phyloP scores from a whole-genome alignment of 2,888 invertebrate genomes.

The Drosophila dives region DNA sequence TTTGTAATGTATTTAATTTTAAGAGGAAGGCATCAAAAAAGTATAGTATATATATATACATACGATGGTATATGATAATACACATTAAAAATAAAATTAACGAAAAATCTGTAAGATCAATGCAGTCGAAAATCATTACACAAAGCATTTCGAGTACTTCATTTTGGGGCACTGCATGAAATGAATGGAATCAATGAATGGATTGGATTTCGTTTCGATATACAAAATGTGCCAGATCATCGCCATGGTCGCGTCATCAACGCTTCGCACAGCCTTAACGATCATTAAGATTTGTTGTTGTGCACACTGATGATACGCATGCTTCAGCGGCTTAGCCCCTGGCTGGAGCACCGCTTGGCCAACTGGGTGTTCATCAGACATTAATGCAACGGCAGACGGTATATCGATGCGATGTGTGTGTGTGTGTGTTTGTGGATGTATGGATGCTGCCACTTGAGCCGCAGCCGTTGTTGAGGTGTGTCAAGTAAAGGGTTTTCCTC shows the following conservation, averaged over 20 bases:
- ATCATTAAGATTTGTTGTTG: slow-evolving; percentile 74
- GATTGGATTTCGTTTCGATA: slow-evolving; percentile 40
- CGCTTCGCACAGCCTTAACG: slow-evolving; percentile 59
- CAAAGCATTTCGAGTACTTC: slow-evolving; percentile 67
- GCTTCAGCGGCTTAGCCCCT: slow-evolving; percentile 70
- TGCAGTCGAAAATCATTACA: slow-evolving; percentile 51
- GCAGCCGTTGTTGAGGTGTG: slow-evolving; percentile 75
- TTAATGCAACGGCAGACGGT: slow-evolving; percentile 73
- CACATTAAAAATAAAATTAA: slow-evolving; percentile 60
- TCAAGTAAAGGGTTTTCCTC: slow-evolving; percentile 79
- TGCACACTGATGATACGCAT: slow-evolving; percentile 72
- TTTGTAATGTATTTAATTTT: slow-evolving; percentile 68
- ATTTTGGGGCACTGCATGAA: slow-evolving; percentile 63
- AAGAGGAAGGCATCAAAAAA: slow-evolving; percentile 53
- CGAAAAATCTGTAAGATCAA: slow-evolving; percentile 32
- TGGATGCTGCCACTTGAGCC: slow-evolving; percentile 68
- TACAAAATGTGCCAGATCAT: slow-evolving; percentile 67
- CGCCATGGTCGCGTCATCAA: slow-evolving; percentile 61
- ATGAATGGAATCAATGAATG: slow-evolving; percentile 58
- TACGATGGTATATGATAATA: slow-evolving; percentile 54
- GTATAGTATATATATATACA: slow-evolving; percentile 17
- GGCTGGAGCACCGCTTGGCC: slow-evolving; percentile 40
- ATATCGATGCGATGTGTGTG: slow-evolving; percentile 17
- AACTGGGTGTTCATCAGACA: slow-evolving; percentile 73
- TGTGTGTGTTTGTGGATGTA: slow-evolving; percentile 12